These are phyloP conservation scores for Parambassis ranga DNA, from an alignment of 2,797 vertebrate genomes.

Conservation along the genomic window DNA sequence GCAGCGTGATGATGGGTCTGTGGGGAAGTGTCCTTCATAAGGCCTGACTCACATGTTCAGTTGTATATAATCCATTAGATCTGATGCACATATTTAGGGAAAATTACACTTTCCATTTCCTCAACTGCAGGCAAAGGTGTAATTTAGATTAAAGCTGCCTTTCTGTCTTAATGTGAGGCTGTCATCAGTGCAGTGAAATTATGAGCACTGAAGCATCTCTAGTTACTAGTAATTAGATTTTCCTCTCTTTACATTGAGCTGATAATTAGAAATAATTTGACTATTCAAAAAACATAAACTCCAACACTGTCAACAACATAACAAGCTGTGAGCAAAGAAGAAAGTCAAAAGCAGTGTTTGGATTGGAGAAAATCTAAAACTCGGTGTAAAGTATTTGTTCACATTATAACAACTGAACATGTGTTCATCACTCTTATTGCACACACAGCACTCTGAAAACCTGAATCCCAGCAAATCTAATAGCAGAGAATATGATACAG, in stretches of 20 bases:
- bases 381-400: neutral
- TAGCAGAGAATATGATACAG: slow-evolving; percentile 8
- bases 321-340: neutral
- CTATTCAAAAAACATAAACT: slow-evolving; percentile 4
- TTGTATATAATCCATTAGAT: neutral
- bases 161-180: slow-evolving; percentile 4
- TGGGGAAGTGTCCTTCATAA: neutral
- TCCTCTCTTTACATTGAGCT: slow-evolving; percentile 4
- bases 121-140: neutral
- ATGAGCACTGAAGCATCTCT: slow-evolving; percentile 17
- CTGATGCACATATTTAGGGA: neutral
- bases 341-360: neutral
- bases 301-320: neutral
- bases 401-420: neutral
- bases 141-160: neutral
- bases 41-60: slow-evolving; percentile 4
- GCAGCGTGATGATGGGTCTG: slow-evolving; percentile 8
- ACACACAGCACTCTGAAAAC: slow-evolving; percentile 11
- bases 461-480: slow-evolving; percentile 25
- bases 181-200: slow-evolving; percentile 23
- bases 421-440: slow-evolving; percentile 4
- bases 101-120: neutral
- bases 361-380: neutral
- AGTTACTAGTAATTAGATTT: slow-evolving; percentile 31
- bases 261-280: slow-evolving; percentile 1